Evolutionary conservation across 2,113 vertebrate genomes (phyloP).

Genomic region (Sula dactylatra): DNA sequence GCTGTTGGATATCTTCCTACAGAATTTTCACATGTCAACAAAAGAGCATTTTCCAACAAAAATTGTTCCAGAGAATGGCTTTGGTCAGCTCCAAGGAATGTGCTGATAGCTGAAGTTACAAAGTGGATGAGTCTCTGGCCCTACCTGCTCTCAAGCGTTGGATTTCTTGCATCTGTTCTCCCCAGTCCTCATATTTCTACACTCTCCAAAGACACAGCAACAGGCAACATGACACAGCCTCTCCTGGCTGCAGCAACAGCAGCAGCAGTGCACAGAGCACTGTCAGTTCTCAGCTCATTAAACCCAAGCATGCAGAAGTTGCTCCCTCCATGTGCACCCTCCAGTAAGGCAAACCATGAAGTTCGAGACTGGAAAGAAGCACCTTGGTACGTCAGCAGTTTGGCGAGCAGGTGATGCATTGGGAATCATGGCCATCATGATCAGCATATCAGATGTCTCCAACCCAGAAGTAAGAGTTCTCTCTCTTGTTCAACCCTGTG

Average conservation of each 20-base stretch:
- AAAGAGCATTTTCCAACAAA: neutral
- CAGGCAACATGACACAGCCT: neutral
- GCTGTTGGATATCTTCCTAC: neutral
- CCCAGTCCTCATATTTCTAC: neutral
- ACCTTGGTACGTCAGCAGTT: neutral
- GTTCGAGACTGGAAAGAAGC: neutral
- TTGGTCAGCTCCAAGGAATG: neutral
- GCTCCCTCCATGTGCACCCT: neutral
- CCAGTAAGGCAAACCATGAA: neutral
- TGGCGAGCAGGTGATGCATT: neutral
- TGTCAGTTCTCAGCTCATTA: neutral
- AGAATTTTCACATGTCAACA: neutral
- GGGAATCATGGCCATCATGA: fast-evolving
- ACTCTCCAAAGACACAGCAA: neutral
- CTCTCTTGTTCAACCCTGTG: neutral
- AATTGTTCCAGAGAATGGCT: neutral
- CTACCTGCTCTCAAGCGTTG: fast-evolving
- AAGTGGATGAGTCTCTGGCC: neutral
- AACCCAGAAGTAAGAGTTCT: neutral
- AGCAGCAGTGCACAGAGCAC: neutral
- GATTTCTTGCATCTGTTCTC: neutral
- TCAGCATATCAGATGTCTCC: neutral
- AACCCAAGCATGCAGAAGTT: neutral
- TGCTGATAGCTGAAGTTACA: neutral
- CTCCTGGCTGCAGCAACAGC: neutral